phyloP scores from a whole-genome alignment of 2,113 vertebrate genomes.

The Solenodon paradoxus region DNA sequence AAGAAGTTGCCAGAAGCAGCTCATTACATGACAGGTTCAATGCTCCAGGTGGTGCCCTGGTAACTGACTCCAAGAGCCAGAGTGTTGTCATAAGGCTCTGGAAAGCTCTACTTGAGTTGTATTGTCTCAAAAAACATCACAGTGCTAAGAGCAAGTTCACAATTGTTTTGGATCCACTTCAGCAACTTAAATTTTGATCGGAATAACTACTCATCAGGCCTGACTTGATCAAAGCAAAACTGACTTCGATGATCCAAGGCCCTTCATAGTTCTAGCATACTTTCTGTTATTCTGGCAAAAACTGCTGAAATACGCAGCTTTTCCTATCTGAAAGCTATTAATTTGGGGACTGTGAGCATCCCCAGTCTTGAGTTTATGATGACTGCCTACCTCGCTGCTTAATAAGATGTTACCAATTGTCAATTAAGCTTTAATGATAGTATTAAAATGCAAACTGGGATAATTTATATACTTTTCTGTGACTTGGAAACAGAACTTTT shows the following conservation, averaged over 20 bases:
- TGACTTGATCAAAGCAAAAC: slow-evolving; percentile 21
- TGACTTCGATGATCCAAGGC: background rate
- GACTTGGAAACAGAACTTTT: slow-evolving; percentile 67
- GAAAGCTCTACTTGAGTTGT: background rate
- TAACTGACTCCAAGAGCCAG: background rate
- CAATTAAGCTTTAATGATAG: slow-evolving; percentile 68
- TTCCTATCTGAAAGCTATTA: slow-evolving; percentile 13
- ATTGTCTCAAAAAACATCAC: background rate
- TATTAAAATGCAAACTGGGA: slow-evolving; percentile 66
- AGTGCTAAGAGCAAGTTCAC: background rate
- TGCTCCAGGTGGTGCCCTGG: background rate
- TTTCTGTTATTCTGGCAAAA: slow-evolving; percentile 23
- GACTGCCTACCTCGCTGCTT: slow-evolving; percentile 36
- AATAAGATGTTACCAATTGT: slow-evolving; percentile 58
- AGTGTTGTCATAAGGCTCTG: background rate
- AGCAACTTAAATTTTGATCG: background rate
- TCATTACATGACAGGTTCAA: background rate
- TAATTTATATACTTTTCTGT: slow-evolving; percentile 38
- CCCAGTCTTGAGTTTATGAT: slow-evolving; percentile 40
- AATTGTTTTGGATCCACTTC: background rate
- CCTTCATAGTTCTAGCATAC: background rate
- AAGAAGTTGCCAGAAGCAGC: background rate
- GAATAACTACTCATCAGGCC: background rate
- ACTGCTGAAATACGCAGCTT: slow-evolving; percentile 15
- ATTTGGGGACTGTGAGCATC: background rate